Percentiles rank a stretch among this genome's conserved stretches.
Conservation (phyloP, 2,797 vertebrate species). For the Pygocentrus nattereri region DNA sequence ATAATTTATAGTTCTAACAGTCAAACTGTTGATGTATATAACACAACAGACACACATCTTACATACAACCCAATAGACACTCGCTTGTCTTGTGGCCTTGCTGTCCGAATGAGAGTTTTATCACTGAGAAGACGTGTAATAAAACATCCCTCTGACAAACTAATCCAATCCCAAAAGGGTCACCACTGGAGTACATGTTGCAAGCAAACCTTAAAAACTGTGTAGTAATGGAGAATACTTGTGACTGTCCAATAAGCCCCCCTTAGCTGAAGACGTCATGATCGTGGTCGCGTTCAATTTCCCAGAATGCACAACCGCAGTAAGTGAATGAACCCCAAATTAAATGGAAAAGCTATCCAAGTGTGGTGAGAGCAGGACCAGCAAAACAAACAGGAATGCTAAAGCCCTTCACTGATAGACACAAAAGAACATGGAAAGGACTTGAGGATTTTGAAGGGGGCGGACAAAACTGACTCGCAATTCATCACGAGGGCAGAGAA, state of each 20-base stretch:
- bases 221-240: not conserved
- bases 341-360: constrained; percentile 43
- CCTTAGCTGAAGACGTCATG: constrained; percentile 38
- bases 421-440: constrained; percentile 4
- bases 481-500: constrained; percentile 40
- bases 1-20: too few species aligned
- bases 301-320: constrained; percentile 48
- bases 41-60: too few species aligned
- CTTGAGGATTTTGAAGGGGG: constrained; percentile 15
- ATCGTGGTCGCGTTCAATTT: constrained; percentile 37
- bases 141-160: too few species aligned
- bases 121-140: too few species aligned
- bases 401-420: constrained; percentile 21
- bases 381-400: constrained; percentile 24
- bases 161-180: too few species aligned
- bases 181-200: too few species aligned
- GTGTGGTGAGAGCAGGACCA: constrained; percentile 28
- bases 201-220: too few species aligned
- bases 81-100: too few species aligned
- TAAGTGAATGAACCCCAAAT: constrained; percentile 40
- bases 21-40: too few species aligned
- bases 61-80: too few species aligned
- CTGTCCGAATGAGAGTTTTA: too few species aligned
- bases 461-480: constrained; percentile 25
- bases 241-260: not conserved